Conservation (phyloP, 2,888 invertebrate genomes). For the Phrixothrix hirtus region DNA sequence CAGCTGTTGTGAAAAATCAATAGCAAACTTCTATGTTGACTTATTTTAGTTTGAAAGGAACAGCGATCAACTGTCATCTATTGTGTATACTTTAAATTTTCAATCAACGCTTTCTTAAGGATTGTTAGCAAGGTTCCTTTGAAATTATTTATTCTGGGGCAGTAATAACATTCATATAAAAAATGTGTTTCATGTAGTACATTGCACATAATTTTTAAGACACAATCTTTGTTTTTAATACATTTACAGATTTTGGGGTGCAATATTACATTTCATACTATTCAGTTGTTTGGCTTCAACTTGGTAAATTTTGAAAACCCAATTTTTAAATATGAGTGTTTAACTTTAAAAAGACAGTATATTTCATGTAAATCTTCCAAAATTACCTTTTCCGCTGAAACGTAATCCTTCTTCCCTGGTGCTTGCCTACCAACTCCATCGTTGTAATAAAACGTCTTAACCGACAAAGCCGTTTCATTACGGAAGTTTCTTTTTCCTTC, state of each 20-base stretch:
- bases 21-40: not conserved
- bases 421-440: not conserved
- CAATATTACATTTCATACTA: not conserved
- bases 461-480: too few species aligned
- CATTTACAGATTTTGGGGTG: too few species aligned
- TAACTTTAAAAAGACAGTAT: not conserved
- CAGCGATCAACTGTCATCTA: not conserved
- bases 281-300: not conserved
- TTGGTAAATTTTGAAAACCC: not conserved
- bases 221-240: too few species aligned
- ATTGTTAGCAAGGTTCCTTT: not conserved
- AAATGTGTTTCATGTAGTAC: not conserved
- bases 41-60: not conserved
- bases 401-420: not conserved
- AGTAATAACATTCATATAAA: not conserved
- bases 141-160: not conserved
- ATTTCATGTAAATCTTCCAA: not conserved
- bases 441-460: too few species aligned
- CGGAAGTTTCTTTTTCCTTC: too few species aligned
- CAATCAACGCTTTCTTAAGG: not conserved
- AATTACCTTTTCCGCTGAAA: not conserved
- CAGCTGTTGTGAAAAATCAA: not conserved
- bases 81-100: not conserved
- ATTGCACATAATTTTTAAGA: not conserved
- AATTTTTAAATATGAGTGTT: not conserved